Evolutionary conservation across 2,113 vertebrate species (phyloP).

Genomic region (Tyrannus savana): DNA sequence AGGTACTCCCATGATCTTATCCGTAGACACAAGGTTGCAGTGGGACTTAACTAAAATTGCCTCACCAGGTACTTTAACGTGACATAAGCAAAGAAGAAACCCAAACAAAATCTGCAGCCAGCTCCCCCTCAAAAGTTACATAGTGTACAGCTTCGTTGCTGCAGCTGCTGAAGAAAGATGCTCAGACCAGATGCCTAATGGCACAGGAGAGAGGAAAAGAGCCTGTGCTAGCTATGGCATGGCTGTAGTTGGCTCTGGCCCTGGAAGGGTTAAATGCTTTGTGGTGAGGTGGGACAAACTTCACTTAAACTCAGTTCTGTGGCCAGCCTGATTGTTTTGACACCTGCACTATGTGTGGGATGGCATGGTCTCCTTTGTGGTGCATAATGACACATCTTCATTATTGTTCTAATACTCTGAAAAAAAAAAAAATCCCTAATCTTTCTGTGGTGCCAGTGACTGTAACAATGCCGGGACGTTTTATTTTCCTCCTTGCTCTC

Average conservation of each 20-base stretch:
- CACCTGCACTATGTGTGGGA: slow-evolving; percentile 73
- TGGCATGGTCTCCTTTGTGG: slow-evolving; percentile 72
- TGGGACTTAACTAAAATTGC: not conserved
- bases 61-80: not conserved
- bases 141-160: rapidly evolving
- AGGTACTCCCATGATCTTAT: not conserved
- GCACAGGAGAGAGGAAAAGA: not conserved
- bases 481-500: slow-evolving; percentile 71
- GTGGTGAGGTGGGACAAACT: slow-evolving; percentile 72
- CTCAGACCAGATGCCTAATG: not conserved
- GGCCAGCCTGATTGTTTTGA: slow-evolving; percentile 68
- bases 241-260: slow-evolving; percentile 9
- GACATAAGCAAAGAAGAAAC: not conserved
- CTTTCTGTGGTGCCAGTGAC: slow-evolving; percentile 75
- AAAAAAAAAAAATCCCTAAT: slow-evolving; percentile 68
- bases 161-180: not conserved
- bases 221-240: not conserved
- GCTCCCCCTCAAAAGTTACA: not conserved
- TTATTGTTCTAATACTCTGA: slow-evolving; percentile 78
- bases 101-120: not conserved
- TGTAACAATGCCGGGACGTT: slow-evolving; percentile 67
- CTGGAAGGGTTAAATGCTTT: slow-evolving; percentile 74
- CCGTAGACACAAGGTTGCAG: not conserved
- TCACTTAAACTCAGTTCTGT: slow-evolving; percentile 62
- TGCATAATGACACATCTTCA: slow-evolving; percentile 79